Conservation (phyloP, 2,113 vertebrate genomes). For the Lamprotornis superbus region DNA sequence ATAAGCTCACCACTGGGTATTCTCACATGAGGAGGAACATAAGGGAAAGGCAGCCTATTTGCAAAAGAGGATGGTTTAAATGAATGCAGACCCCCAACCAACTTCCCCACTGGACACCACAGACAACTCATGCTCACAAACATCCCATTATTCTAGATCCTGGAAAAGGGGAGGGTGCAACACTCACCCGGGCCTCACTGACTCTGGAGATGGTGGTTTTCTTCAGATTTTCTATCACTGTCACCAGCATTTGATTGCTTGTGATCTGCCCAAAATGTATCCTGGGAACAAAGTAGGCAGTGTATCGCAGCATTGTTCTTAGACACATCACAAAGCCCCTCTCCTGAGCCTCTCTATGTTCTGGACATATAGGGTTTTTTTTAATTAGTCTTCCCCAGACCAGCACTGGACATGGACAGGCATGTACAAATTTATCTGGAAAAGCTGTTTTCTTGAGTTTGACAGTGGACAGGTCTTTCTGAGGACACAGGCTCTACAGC, state of each 20-base stretch:
- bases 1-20: neutral
- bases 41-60: neutral
- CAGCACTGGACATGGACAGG: neutral
- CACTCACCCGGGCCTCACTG: constrained; percentile 84
- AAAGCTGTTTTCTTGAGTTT: neutral
- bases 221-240: constrained; percentile 88
- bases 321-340: neutral
- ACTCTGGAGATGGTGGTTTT: constrained; percentile 89
- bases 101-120: neutral
- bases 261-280: constrained; percentile 96
- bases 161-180: neutral
- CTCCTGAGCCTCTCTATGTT: neutral
- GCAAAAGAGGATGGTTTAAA: neutral
- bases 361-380: neutral
- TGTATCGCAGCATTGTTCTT: neutral
- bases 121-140: neutral
- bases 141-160: neutral
- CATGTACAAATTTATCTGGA: neutral
- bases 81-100: neutral
- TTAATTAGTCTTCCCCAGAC: neutral
- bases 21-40: neutral
- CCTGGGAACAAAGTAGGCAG: constrained; percentile 67
- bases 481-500: neutral
- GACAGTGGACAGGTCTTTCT: neutral
- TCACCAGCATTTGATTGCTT: constrained; percentile 90